phyloP scores from a whole-genome alignment of 2,888 invertebrate genomes.

The Watsonalla binaria region DNA sequence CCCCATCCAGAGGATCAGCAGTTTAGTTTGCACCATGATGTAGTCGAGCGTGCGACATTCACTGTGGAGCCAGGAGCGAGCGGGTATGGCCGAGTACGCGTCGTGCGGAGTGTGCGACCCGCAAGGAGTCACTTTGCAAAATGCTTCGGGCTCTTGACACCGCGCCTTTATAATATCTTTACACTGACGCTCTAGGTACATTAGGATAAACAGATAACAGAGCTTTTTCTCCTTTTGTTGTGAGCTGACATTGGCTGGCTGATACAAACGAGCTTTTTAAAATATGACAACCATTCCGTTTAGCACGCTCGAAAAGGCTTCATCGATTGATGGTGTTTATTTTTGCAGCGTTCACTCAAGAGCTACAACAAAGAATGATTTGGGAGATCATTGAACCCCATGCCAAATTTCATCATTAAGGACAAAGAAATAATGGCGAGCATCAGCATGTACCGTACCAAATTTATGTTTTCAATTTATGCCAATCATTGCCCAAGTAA shows the following conservation, averaged over 20 bases:
- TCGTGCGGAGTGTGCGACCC: slow-evolving; percentile 61
- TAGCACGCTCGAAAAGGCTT: slow-evolving; percentile 40
- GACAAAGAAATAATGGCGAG: slow-evolving; percentile 12
- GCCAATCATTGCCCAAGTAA: not conserved
- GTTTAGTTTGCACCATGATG: slow-evolving; percentile 44
- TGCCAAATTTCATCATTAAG: slow-evolving; percentile 26
- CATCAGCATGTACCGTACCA: not conserved
- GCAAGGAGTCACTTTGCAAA: slow-evolving; percentile 72
- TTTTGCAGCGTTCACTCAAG: slow-evolving; percentile 40
- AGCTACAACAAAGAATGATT: slow-evolving; percentile 36
- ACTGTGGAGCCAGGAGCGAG: slow-evolving; percentile 25
- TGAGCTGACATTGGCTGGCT: slow-evolving; percentile 49
- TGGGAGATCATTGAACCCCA: slow-evolving; percentile 44
- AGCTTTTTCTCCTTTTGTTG: slow-evolving; percentile 72
- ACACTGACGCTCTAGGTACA: slow-evolving; percentile 57
- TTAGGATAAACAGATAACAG: slow-evolving; percentile 70
- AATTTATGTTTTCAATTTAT: not conserved
- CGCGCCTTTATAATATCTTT: slow-evolving; percentile 74
- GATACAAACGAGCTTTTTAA: slow-evolving; percentile 50
- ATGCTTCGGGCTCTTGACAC: slow-evolving; percentile 58
- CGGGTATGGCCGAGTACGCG: slow-evolving; percentile 30
- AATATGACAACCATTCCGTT: slow-evolving; percentile 54
- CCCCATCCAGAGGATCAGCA: slow-evolving; percentile 45
- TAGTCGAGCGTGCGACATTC: slow-evolving; percentile 34
- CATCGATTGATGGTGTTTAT: slow-evolving; percentile 44